Evolutionary conservation across 2,888 invertebrate genomes (phyloP), one percentile per base, ranked within the genome.

Genomic region (Coronaproctus castanopsis): DNA sequence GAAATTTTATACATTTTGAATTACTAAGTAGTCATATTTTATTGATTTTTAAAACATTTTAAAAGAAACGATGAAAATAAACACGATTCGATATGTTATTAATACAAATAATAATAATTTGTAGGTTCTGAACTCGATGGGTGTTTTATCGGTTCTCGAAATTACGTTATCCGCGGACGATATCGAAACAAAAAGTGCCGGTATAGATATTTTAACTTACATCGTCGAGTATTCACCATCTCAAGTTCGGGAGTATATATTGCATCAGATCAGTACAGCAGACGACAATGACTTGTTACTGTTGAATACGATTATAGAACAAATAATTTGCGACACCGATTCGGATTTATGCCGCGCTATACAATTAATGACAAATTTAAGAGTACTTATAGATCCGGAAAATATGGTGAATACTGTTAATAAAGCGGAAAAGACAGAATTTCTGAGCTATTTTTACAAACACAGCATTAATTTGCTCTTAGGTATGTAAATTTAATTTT

Each of bases 221-320:
- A 91, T 98, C 71, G 95, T 98, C 64, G 98, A 99, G 74, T 96
- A 89, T 77, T 96, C 92, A 68, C 93, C 98, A 64, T 89, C 93
- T 67, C 88, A 95, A 70, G 91, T 98, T 58, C 80, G 98, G 67
- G 98, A 98, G 71, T 96, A 93, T 72, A 91, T 97, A 63, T 75
- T 64, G 14, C 49, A 58, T 21, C 60, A 63, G 59, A 60, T 59
- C 21, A 55, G 52, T 20, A 62, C 56, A 10, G 62, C 54, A 63
- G 64, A 60, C 64, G 76, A 76, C 58, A 75, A 95, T 87, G 93
- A 96, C 71, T 89, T 93, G 71, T 85, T 96, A 78, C 76, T 92
- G 67, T 73, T 85, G 63, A 98, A 98, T 73, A 88, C 96, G 71
- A 87, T 98, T 69, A 95, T 99, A 73, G 90, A 93, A 74, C 96